Percentiles rank a stretch among this genome's conserved stretches.
Conservation (phyloP, 2,888 invertebrate genomes). For the Spilarctia lutea region DNA sequence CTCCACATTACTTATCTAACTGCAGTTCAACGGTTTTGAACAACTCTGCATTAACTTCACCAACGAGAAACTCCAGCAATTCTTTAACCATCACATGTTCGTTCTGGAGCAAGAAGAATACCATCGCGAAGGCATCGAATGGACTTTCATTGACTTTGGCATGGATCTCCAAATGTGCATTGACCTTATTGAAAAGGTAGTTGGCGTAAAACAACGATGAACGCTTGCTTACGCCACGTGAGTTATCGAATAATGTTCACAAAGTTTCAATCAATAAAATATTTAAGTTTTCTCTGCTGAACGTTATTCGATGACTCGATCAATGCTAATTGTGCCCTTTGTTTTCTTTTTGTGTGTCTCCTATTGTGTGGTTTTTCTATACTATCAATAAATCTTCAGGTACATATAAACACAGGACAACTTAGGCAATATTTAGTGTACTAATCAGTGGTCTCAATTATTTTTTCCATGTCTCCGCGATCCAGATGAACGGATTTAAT, state of each 20-base stretch:
- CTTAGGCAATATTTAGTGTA: slow-evolving; percentile 45
- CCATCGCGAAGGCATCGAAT: slow-evolving; percentile 97
- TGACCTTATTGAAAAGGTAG: slow-evolving; percentile 97
- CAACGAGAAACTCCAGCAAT: slow-evolving; percentile 98
- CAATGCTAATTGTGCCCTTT: slow-evolving; percentile 74
- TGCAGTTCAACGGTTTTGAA: slow-evolving; percentile 97
- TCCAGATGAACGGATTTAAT: slow-evolving; percentile 97
- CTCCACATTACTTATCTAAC: slow-evolving; percentile 78
- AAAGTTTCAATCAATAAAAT: slow-evolving; percentile 32
- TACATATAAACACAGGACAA: slow-evolving; percentile 48
- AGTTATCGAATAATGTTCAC: slow-evolving; percentile 67
- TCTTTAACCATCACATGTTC: slow-evolving; percentile 99
- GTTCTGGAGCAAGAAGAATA: slow-evolving; percentile 99
- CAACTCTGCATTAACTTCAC: slow-evolving; percentile 99
- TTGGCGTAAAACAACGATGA: slow-evolving; percentile 84
- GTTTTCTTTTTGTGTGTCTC: slow-evolving; percentile 70
- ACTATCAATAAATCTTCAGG: slow-evolving; percentile 56
- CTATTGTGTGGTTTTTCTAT: slow-evolving; percentile 65
- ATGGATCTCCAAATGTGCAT: slow-evolving; percentile 98
- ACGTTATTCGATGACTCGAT: slow-evolving; percentile 54
- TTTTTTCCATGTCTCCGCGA: slow-evolving; percentile 72
- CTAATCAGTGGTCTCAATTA: slow-evolving; percentile 57
- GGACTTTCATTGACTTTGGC: slow-evolving; percentile 99
- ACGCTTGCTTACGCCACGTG: slow-evolving; percentile 83
- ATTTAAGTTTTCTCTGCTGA: slow-evolving; percentile 60